These are phyloP conservation scores for Poeciliopsis occidentalis DNA, from an alignment of 2,113 vertebrate genomes.

Conservation along the genomic window DNA sequence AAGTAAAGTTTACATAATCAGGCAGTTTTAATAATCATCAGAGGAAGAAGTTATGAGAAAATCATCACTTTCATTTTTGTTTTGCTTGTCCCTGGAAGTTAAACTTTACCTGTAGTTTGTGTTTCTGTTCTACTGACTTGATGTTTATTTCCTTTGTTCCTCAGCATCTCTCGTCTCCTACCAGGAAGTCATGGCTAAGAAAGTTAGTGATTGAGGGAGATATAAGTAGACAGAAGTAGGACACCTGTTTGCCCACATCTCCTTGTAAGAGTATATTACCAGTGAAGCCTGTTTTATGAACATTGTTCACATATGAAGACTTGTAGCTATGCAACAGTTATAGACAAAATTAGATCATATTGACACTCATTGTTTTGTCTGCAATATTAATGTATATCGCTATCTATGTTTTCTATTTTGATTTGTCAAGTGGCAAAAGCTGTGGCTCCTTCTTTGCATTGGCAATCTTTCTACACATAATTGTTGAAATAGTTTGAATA, in stretches of 20 bases:
- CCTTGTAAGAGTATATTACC: constrained; percentile 5
- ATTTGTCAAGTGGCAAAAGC: neutral
- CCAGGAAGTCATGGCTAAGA: constrained; percentile 19
- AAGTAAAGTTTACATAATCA: neutral
- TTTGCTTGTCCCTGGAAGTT: neutral
- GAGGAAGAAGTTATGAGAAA: neutral
- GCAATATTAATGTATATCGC: too few relatives aligned
- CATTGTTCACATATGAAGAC: neutral
- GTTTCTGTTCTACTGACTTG: constrained; percentile 8
- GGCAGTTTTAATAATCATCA: neutral
- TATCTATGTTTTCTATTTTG: too few relatives aligned
- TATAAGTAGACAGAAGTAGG: constrained; percentile 16
- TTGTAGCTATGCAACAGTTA: neutral
- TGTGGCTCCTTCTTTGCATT: neutral
- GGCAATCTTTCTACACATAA: neutral
- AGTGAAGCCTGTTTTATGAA: neutral
- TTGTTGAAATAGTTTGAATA: neutral
- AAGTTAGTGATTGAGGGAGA: constrained; percentile 15
- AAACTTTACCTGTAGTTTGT: neutral
- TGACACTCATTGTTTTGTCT: too few relatives aligned
- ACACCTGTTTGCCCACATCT: constrained; percentile 17
- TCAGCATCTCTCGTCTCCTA: constrained; percentile 7
- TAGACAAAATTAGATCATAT: neutral
- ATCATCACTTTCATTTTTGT: neutral
- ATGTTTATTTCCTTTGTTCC: neutral